Percentiles rank a stretch among this genome's conserved stretches.
Conservation (phyloP, 2,797 vertebrate genomes). For the Anguilla marmorata region DNA sequence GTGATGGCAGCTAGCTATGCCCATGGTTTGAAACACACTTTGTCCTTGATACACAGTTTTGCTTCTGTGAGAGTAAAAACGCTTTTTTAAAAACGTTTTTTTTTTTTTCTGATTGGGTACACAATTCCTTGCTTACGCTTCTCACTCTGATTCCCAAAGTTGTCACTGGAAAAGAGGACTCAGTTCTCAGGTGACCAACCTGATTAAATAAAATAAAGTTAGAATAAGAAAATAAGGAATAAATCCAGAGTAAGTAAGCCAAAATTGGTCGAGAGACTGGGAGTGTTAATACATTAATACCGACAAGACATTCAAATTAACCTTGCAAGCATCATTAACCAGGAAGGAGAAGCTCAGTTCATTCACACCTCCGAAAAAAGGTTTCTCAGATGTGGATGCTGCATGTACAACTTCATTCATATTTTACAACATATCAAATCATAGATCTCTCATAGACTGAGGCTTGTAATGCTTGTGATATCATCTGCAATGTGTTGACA, state of each 20-base stretch:
- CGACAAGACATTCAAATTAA: background rate
- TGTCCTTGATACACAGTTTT: too few relatives aligned
- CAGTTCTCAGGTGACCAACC: too few relatives aligned
- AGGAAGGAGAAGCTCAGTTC: background rate
- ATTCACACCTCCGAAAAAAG: background rate
- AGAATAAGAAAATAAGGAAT: background rate
- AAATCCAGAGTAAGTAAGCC: background rate
- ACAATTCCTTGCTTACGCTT: too few relatives aligned
- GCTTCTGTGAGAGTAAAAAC: too few relatives aligned
- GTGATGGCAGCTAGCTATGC: too few relatives aligned
- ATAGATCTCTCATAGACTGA: background rate
- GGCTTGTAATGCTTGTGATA: background rate
- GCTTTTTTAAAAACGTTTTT: too few relatives aligned
- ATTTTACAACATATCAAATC: background rate
- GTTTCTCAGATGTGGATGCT: background rate
- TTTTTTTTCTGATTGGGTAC: too few relatives aligned
- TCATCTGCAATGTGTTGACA: background rate
- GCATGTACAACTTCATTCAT: background rate
- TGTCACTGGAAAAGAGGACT: too few relatives aligned
- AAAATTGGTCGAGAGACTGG: background rate
- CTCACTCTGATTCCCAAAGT: too few relatives aligned
- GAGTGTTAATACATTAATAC: background rate
- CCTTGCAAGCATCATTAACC: background rate
- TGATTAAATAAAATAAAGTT: too few relatives aligned
- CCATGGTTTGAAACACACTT: too few relatives aligned